phyloP scores from a whole-genome alignment of 2,113 vertebrate genomes.

The Salvelinus alpinus region DNA sequence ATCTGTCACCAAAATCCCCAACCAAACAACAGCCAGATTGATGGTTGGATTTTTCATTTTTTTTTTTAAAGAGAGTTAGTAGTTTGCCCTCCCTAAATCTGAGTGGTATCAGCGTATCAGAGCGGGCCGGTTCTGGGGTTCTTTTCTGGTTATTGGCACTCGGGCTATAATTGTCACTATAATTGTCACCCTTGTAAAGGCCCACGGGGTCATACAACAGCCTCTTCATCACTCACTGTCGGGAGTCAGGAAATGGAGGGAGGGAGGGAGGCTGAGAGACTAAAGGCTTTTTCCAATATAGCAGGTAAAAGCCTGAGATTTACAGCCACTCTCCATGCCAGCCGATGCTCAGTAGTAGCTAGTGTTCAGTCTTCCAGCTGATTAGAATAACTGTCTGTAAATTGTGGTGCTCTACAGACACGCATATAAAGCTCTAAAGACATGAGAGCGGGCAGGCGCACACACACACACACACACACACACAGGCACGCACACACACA shows the following conservation, averaged over 20 bases:
- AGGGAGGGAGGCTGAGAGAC: background rate
- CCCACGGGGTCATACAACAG: background rate
- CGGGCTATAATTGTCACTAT: background rate
- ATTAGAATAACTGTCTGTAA: background rate
- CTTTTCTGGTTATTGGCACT: background rate
- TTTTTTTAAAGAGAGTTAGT: background rate
- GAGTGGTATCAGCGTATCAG: background rate
- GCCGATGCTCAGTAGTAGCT: background rate
- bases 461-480: background rate
- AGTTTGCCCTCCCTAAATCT: background rate
- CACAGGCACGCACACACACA: background rate
- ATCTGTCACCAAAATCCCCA: background rate
- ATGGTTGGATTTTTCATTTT: background rate
- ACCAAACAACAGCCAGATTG: background rate
- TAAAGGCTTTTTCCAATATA: background rate
- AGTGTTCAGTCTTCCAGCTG: background rate
- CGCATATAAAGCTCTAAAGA: background rate
- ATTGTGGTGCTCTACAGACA: too few species aligned
- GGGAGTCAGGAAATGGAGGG: background rate
- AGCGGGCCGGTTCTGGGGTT: background rate
- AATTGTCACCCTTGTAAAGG: conserved; percentile 5
- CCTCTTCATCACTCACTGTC: background rate
- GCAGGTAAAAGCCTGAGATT: background rate
- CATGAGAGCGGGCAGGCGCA: too few species aligned
- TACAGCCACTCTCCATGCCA: background rate